phyloP scores from a whole-genome alignment of 1,140 invertebrate species.

The Popillia japonica region DNA sequence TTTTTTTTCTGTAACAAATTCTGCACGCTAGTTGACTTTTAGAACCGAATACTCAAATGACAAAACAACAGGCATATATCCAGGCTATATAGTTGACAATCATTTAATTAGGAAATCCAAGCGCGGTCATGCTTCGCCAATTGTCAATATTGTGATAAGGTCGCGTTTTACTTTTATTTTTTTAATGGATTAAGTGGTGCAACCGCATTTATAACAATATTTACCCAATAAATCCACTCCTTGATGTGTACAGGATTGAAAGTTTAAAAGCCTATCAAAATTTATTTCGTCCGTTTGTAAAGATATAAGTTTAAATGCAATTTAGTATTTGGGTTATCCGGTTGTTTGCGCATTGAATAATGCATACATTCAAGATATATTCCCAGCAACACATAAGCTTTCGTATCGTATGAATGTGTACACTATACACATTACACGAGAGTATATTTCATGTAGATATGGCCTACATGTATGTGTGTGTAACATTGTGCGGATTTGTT shows the following conservation, averaged over 20 bases:
- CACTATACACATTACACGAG: too few relatives aligned
- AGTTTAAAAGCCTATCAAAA: background rate
- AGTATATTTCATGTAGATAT: background rate
- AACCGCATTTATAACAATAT: too few relatives aligned
- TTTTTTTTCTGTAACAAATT: background rate
- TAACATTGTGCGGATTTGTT: background rate
- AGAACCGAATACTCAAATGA: background rate
- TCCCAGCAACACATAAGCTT: background rate
- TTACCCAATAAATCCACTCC: too few relatives aligned
- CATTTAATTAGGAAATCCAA: background rate
- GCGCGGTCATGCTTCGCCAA: background rate
- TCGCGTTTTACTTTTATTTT: background rate
- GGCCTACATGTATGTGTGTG: background rate
- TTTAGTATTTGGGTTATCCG: slow-evolving; percentile 15
- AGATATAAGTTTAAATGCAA: background rate
- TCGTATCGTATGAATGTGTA: background rate
- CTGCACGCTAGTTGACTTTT: slow-evolving; percentile 17
- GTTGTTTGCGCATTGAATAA: slow-evolving; percentile 15
- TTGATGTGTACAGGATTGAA: background rate
- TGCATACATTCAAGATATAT: slow-evolving; percentile 1
- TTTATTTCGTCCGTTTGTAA: background rate
- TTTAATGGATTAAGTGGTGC: too few relatives aligned
- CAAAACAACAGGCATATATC: background rate
- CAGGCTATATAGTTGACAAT: background rate
- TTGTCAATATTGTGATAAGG: background rate